Percentiles rank a stretch among this genome's conserved stretches.
These are phyloP conservation scores for Rafetus swinhoei DNA, from an alignment of 2,113 vertebrate species.

Conservation along the genomic window DNA sequence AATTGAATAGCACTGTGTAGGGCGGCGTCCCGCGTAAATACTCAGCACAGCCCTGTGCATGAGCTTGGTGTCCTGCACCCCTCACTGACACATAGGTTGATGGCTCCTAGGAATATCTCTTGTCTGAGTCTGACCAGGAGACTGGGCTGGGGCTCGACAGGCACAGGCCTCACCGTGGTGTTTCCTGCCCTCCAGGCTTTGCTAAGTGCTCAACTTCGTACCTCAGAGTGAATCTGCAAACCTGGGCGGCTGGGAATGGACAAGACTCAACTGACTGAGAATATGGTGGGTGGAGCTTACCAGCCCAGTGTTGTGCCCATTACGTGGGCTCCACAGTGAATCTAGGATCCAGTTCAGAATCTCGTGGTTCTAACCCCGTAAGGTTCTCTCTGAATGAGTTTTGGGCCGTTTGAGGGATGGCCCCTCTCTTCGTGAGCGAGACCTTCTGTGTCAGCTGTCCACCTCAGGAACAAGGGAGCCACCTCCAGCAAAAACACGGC, in stretches of 20 bases:
- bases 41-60: not conserved
- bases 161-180: not conserved
- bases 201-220: not conserved
- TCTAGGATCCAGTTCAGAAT: not conserved
- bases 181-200: not conserved
- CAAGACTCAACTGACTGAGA: not conserved
- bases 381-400: not conserved
- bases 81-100: not conserved
- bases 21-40: too few relatives aligned
- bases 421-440: not conserved
- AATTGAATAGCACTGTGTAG: too few relatives aligned
- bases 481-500: not conserved
- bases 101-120: not conserved
- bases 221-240: not conserved
- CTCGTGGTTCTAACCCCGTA: not conserved
- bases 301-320: not conserved
- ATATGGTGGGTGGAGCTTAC: not conserved
- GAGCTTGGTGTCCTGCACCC: not conserved
- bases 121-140: not conserved
- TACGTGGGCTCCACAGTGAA: not conserved
- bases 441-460: not conserved
- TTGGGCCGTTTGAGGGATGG: not conserved
- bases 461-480: not conserved
- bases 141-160: not conserved
- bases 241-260: not conserved